Evolutionary conservation across 1,140 invertebrate species (phyloP).

Genomic region (Anastatus disparis): DNA sequence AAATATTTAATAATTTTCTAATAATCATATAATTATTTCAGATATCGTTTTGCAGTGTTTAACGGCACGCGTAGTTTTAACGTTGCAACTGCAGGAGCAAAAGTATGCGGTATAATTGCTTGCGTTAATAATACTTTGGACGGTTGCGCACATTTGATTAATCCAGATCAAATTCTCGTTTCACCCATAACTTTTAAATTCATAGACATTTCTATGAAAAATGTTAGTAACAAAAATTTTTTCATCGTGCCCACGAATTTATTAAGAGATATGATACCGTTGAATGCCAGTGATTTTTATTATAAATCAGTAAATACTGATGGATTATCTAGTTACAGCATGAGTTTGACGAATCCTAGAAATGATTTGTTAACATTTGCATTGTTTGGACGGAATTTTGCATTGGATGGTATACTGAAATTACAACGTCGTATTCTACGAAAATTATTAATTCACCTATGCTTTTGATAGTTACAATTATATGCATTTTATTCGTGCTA

Average conservation of each 20-base stretch:
- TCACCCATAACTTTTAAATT: constrained; percentile 13
- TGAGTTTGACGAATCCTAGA: constrained; percentile 31
- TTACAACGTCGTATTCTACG: not conserved
- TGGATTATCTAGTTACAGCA: not conserved
- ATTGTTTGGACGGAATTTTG: constrained; percentile 50
- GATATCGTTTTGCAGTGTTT: constrained; percentile 64
- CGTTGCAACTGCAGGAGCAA: constrained; percentile 59
- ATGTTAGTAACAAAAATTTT: not conserved
- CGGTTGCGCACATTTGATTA: constrained; percentile 6
- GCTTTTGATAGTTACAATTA: too few relatives aligned
- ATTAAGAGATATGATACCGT: not conserved
- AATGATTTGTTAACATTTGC: constrained; percentile 47
- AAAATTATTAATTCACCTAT: too few relatives aligned
- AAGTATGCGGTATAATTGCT: constrained; percentile 66
- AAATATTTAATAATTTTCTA: too few relatives aligned
- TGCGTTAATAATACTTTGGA: constrained; percentile 58
- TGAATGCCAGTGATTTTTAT: constrained; percentile 24
- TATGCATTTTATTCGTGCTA: too few relatives aligned
- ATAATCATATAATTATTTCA: constrained; percentile 19
- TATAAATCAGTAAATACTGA: not conserved
- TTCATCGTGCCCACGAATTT: constrained; percentile 25
- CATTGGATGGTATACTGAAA: constrained; percentile 35
- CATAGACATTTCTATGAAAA: constrained; percentile 6
- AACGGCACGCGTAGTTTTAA: constrained; percentile 62
- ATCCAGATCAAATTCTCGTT: not conserved